These are phyloP conservation scores for Limnephilus marmoratus DNA, from an alignment of 2,888 invertebrate species.

Conservation along the genomic window DNA sequence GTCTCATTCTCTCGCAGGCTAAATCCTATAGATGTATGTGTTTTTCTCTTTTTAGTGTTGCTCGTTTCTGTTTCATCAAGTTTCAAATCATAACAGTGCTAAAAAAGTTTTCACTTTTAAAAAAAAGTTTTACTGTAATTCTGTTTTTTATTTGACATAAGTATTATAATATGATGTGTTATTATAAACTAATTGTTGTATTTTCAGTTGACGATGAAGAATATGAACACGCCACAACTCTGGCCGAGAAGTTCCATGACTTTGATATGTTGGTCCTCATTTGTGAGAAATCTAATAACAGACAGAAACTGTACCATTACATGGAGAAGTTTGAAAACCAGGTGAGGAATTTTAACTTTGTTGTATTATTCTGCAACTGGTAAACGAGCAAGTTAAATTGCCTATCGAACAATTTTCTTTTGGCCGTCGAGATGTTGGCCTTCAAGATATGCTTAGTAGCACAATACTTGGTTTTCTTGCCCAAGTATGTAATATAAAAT, in stretches of 20 bases:
- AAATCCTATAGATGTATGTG: too few species aligned
- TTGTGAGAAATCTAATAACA: constrained; percentile 63
- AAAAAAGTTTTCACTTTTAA: too few species aligned
- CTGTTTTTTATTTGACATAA: constrained; percentile 53
- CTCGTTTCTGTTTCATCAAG: too few species aligned
- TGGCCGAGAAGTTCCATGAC: constrained; percentile 65
- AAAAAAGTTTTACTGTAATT: not conserved
- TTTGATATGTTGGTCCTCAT: constrained; percentile 65
- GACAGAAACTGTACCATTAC: constrained; percentile 67
- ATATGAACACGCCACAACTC: constrained; percentile 61
- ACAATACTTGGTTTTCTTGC: too few species aligned
- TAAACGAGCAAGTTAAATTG: too few species aligned
- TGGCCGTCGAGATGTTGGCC: too few species aligned
- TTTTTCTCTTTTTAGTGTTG: too few species aligned
- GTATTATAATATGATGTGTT: constrained; percentile 64
- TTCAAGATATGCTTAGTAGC: too few species aligned
- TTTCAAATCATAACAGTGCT: too few species aligned
- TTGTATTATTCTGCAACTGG: not conserved
- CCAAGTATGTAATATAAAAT: too few species aligned
- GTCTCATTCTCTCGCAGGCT: too few species aligned
- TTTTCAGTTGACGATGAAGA: constrained; percentile 65
- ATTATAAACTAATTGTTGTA: not conserved
- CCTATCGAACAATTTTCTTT: too few species aligned
- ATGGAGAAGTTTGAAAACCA: constrained; percentile 73
- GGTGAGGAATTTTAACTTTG: constrained; percentile 68